Evolutionary conservation across 2,113 vertebrate genomes (phyloP).

Genomic region (Nanorana parkeri): DNA sequence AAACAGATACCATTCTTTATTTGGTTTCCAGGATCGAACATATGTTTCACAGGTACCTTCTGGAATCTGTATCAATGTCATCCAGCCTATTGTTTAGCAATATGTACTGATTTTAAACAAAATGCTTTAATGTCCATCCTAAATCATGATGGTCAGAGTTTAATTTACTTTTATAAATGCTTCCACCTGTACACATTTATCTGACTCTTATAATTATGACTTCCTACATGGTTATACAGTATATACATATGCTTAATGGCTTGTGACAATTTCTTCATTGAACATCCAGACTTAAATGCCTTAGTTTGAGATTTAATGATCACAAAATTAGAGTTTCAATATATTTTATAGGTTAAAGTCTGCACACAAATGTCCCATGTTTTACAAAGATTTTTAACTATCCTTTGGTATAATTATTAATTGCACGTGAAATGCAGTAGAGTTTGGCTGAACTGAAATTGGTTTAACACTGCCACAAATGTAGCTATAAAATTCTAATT

Average conservation of each 20-base stretch:
- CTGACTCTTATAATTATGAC: background rate
- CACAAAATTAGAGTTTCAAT: background rate
- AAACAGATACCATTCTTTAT: constrained; percentile 23
- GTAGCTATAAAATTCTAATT: constrained; percentile 46
- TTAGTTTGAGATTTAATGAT: background rate
- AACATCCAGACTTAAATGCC: background rate
- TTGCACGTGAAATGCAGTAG: constrained; percentile 1
- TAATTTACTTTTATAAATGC: background rate
- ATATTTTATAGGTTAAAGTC: constrained; percentile 16
- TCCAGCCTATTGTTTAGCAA: background rate
- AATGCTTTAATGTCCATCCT: background rate
- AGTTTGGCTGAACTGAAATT: constrained; percentile 29
- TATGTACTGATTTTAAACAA: background rate
- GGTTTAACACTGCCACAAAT: constrained; percentile 28
- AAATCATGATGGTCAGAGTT: background rate
- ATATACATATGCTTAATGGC: background rate
- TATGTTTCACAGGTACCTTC: constrained; percentile 8
- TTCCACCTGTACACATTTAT: background rate
- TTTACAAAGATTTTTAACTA: constrained; percentile 12
- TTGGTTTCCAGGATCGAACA: constrained; percentile 34
- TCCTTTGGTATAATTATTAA: constrained; percentile 25
- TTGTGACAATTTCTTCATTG: background rate
- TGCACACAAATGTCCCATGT: constrained; percentile 1
- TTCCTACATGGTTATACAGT: background rate
- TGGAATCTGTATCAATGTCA: background rate